A percentile compares a stretch with the other conserved stretches of the same genome.
Evolutionary conservation across 2,888 invertebrate species (phyloP).

Genomic region (Pyrgus malvae): DNA sequence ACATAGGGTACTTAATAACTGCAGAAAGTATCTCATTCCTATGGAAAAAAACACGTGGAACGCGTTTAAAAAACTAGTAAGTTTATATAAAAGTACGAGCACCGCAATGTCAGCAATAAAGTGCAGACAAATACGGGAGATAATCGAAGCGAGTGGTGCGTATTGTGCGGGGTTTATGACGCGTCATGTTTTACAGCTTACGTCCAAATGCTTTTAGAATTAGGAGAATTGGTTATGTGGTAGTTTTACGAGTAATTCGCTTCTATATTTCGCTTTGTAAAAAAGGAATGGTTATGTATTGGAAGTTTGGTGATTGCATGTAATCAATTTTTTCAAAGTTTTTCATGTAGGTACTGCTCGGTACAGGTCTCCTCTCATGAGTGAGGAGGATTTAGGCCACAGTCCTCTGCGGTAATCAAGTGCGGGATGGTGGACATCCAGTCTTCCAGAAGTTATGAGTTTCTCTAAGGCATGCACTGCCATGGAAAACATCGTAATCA

Average conservation of each 20-base stretch:
- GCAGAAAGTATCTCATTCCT: too few relatives aligned
- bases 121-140: slow-evolving; percentile 73
- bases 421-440: too few relatives aligned
- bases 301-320: not conserved
- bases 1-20: too few relatives aligned
- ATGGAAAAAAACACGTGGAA: too few relatives aligned
- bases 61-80: too few relatives aligned
- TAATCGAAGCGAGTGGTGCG: slow-evolving; percentile 76
- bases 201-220: slow-evolving; percentile 59
- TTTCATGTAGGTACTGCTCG: not conserved
- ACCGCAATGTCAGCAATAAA: slow-evolving; percentile 78
- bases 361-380: too few relatives aligned
- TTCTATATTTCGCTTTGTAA: slow-evolving; percentile 7
- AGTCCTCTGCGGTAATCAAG: too few relatives aligned
- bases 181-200: slow-evolving; percentile 77
- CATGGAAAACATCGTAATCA: too few relatives aligned
- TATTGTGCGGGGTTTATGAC: slow-evolving; percentile 74
- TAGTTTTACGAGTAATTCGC: slow-evolving; percentile 19
- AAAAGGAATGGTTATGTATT: not conserved
- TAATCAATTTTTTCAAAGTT: not conserved
- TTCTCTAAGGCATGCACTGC: too few relatives aligned
- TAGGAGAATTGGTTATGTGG: slow-evolving; percentile 36
- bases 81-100: slow-evolving; percentile 66
- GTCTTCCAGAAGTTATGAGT: too few relatives aligned
- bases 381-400: too few relatives aligned